A percentile compares a stretch with the other conserved stretches of the same genome.
Evolutionary conservation across 2,888 invertebrate species (phyloP).

Genomic region (Neoaliturus tenellus): DNA sequence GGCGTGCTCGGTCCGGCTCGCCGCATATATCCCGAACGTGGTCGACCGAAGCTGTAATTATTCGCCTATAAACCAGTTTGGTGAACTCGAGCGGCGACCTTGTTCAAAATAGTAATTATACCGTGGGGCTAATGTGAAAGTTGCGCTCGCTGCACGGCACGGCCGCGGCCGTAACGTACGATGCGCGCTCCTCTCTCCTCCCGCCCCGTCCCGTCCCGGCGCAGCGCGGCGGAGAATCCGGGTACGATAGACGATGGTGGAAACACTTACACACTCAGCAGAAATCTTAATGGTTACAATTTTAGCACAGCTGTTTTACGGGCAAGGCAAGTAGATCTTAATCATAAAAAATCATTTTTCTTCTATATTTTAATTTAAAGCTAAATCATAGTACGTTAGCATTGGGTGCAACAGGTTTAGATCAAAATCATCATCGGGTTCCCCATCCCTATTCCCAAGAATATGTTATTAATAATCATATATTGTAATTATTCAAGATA

Average conservation of each 20-base stretch:
- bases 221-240: not conserved
- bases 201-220: not conserved
- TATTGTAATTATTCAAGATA: too few relatives aligned
- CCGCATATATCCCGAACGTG: constrained; percentile 36
- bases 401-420: too few relatives aligned
- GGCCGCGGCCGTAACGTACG: not conserved
- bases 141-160: not conserved
- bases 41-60: constrained; percentile 32
- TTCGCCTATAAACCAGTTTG: constrained; percentile 50
- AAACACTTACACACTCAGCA: not conserved
- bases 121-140: constrained; percentile 43
- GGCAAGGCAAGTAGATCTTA: too few relatives aligned
- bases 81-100: constrained; percentile 42
- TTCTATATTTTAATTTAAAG: too few relatives aligned
- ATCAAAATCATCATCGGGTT: too few relatives aligned
- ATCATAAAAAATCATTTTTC: too few relatives aligned
- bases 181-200: not conserved
- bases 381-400: too few relatives aligned
- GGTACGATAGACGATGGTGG: not conserved
- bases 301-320: not conserved
- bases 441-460: too few relatives aligned
- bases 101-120: constrained; percentile 51
- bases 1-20: too few relatives aligned
- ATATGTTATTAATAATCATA: too few relatives aligned
- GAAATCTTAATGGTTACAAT: not conserved